These are phyloP conservation scores for Metopolophium dirhodum DNA, from an alignment of 1,140 invertebrate genomes.

Conservation along the genomic window DNA sequence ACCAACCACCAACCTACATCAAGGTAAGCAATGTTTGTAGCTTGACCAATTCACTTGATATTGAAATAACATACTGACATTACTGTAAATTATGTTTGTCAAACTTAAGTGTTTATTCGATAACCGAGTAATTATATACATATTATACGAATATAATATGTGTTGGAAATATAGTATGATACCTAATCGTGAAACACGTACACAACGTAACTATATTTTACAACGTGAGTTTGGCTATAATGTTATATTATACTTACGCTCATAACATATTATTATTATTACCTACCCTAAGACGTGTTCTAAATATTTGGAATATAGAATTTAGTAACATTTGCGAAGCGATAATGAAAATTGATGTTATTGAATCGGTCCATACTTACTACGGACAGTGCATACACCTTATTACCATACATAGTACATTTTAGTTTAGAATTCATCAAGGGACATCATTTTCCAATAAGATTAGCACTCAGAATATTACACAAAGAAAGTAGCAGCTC, in stretches of 20 bases:
- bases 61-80: not conserved
- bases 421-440: not conserved
- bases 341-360: not conserved
- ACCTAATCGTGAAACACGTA: not conserved
- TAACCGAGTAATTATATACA: not conserved
- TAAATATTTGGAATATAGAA: not conserved
- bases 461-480: not conserved
- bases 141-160: not conserved
- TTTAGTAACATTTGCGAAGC: not conserved
- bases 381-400: not conserved
- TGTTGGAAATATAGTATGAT: not conserved
- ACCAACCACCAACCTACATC: not conserved
- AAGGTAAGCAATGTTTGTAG: not conserved
- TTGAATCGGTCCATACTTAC: not conserved
- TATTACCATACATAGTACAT: not conserved
- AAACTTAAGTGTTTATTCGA: not conserved
- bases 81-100: not conserved
- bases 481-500: not conserved
- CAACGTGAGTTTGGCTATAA: too few relatives aligned
- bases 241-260: too few relatives aligned
- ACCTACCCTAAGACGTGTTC: not conserved
- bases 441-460: not conserved
- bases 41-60: not conserved
- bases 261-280: slow-evolving; percentile 11
- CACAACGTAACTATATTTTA: too few relatives aligned